Evolutionary conservation across 2,113 vertebrate genomes (phyloP), one percentile per base, ranked within the genome.

Genomic region (Camelus bactrianus): DNA sequence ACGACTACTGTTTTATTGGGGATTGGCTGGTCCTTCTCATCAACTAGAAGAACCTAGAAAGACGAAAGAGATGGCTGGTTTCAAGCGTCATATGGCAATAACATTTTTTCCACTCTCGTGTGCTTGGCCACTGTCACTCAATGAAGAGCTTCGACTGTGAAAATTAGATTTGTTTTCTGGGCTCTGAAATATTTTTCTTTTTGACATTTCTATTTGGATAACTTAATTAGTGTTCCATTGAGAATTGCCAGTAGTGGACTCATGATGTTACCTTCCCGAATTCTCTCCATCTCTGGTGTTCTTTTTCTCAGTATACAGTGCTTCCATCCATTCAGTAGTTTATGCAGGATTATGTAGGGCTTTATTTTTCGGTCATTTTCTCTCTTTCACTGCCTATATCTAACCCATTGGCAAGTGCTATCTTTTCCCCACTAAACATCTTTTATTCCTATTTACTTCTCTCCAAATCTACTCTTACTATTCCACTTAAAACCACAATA

Each of bases 11-110:
- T 97, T 96, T 98, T 91, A 26, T 98, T 98, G 91, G 96, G 69
- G 0, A 99, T 97, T n/a, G 98, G 98, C 58, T 81, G 87, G 76
- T 95, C 60, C 26, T 97, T 97, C 35, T 97, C 98, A 83, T 99
- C 95, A 0, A 97, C 94, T 70, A 99, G 96, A 84, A 97, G 98
- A 95, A 98, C 94, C 98, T 99, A 82, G 87, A 83, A 38, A 85
- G 26, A 96, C 30, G 42, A 94, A 94, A 72, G 35, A 13, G 6
- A n/a, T 24, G 26, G 15, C 15, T 58, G 20, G 30, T 84, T 72
- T 56, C 46, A 54, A 32, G 28, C 26, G 24, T 52, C 16, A 69
- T 5, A 8, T 2, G 9, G 42, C 50, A 60, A 26, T 35, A 24
- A 14, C 56, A 12, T 38, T 52, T 38, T 52, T 92, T 89, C 7